A percentile compares a stretch with the other conserved stretches of the same genome.
Conservation (phyloP, 2,797 vertebrate species). For the Manis crassicaudata region DNA sequence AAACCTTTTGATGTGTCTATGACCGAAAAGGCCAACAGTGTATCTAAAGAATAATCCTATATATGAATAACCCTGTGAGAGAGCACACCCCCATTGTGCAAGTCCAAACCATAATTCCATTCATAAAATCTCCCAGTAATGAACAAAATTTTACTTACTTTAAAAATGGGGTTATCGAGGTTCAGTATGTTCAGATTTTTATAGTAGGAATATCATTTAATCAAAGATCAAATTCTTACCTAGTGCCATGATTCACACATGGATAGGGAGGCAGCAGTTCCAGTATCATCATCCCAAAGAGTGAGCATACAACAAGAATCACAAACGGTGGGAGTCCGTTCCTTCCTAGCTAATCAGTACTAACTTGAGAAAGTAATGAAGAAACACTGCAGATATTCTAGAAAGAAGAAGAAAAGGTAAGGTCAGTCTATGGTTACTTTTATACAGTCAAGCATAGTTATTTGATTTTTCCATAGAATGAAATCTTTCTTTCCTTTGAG, state of each 20-base stretch:
- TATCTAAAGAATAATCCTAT: not conserved
- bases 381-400: not conserved
- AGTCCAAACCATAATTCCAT: conserved; percentile 6
- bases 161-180: not conserved
- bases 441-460: not conserved
- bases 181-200: not conserved
- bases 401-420: not conserved
- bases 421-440: not conserved
- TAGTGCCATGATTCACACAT: not conserved
- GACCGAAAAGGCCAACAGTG: not conserved
- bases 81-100: not conserved
- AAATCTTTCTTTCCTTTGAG: not conserved
- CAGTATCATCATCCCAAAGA: not conserved
- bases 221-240: not conserved
- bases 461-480: not conserved
- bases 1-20: not conserved
- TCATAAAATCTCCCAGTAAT: not conserved
- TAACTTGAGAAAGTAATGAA: not conserved
- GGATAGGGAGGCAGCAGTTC: not conserved
- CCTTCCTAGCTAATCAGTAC: not conserved
- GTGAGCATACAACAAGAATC: not conserved
- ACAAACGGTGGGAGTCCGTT: not conserved
- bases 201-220: not conserved
- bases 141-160: not conserved
- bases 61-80: not conserved